Conservation (phyloP, 2,797 vertebrate species). For the Dromococcyx pavoninus region DNA sequence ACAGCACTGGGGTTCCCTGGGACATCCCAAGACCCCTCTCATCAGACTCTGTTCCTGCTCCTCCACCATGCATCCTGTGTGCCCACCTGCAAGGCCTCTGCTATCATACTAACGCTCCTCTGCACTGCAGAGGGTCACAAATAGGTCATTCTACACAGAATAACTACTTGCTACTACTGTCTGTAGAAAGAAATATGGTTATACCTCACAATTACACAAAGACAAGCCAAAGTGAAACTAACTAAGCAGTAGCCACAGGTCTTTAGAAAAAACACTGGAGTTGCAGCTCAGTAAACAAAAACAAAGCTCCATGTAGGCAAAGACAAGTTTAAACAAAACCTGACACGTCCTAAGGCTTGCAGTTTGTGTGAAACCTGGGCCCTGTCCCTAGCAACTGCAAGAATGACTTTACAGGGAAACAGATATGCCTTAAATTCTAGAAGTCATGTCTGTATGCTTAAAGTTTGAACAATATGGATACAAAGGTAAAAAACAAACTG, state of each 20-base stretch:
- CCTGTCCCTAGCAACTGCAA: not conserved
- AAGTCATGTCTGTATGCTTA: not conserved
- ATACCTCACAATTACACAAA: not conserved
- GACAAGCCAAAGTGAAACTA: not conserved
- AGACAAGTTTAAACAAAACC: not conserved
- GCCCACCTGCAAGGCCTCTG: not conserved
- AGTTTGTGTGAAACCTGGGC: not conserved
- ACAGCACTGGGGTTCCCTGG: not conserved
- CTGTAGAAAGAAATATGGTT: not conserved
- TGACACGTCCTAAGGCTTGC: not conserved
- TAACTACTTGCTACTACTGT: not conserved
- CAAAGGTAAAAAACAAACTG: not conserved
- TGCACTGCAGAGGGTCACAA: no score
- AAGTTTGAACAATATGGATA: not conserved
- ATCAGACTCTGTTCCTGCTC: no score
- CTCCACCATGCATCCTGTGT: no score
- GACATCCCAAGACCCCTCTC: not conserved
- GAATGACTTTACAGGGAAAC: not conserved
- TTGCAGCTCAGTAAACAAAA: not conserved
- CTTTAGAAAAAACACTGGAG: accelerated
- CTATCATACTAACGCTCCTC: not conserved
- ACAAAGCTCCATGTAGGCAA: not conserved
- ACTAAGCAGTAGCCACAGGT: not conserved
- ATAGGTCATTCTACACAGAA: not conserved
- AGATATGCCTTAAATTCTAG: not conserved